Evolutionary conservation across 2,888 invertebrate species (phyloP), one percentile per base, ranked within the genome.

Genomic region (Entomobrya multifasciata): DNA sequence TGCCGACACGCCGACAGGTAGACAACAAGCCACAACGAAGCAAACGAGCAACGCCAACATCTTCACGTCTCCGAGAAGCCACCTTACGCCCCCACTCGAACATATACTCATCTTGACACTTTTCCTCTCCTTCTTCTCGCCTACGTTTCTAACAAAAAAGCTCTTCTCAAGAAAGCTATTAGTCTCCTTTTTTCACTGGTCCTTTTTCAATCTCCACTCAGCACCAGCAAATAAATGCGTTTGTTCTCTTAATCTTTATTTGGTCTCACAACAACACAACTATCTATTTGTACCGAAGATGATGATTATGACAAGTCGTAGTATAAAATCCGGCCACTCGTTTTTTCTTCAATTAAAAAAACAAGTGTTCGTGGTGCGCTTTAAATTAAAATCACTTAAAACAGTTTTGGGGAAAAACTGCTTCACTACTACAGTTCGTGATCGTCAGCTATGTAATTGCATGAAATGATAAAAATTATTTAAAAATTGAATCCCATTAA

Each of bases 21-120:
- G 36, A 20, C 78, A 44, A 44, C 85, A 85, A n/a, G 72, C 72
- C 55, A 85, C 52, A 70, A 85, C 72, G 79, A 85, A 85, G 78
- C 85, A 52, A 60, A 85, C 72, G 36, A 85, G n/a, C 72, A 85
- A 60, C 57, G 72, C 49, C 60, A 57, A 52, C 79, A 85, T 65
- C 79, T 85, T 85, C 25, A 72, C 57, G 49, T 85, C 85, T 49
- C 85, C 85, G 8, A 85, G 36, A 44, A 85, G 55, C 85, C 70
- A 70, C 82, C 76, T 62, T 17, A 82, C 76, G 49, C 78, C 70
- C 36, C 80, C 65, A 78, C 76, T 76, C 76, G 74, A 81, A 76
- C 82, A 70, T 86, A 86, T 80, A 80, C 86, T 81, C 86, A 86
- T 85, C 52, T 72, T 79, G 27, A n/a, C 36, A 44, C 70, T 11